Percentiles rank a stretch among this genome's conserved stretches.
phyloP scores from a whole-genome alignment of 1,140 invertebrate species.

The Penaeus vannamei region DNA sequence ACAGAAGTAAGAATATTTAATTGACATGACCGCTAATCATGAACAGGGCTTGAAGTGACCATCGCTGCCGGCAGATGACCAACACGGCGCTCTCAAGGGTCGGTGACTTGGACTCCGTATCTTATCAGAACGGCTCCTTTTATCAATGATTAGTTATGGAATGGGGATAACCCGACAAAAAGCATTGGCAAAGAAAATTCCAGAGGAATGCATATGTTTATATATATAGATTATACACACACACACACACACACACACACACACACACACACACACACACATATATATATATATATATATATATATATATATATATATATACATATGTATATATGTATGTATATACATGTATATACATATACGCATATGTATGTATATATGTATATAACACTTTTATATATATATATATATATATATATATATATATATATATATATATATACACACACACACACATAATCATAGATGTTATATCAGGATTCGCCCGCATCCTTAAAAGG shows the following conservation, averaged over 20 bases:
- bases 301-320: neutral
- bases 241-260: neutral
- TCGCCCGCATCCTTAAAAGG: too few relatives aligned
- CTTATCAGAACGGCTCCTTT: too few relatives aligned
- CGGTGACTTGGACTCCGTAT: too few relatives aligned
- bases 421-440: constrained; percentile 23
- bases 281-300: neutral
- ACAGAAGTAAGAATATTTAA: too few relatives aligned
- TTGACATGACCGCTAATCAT: too few relatives aligned
- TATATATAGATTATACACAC: constrained; percentile 18
- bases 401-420: constrained; percentile 25
- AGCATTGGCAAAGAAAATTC: too few relatives aligned
- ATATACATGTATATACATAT: neutral
- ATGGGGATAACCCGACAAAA: too few relatives aligned
- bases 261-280: too few relatives aligned
- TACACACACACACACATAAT: neutral
- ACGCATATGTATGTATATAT: constrained; percentile 4
- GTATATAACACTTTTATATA: neutral
- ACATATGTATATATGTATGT: neutral
- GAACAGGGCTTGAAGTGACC: too few relatives aligned
- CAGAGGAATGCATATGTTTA: neutral
- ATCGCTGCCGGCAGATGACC: too few relatives aligned
- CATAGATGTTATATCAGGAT: neutral
- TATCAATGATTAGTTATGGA: too few relatives aligned
- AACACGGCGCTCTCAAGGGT: too few relatives aligned